A percentile compares a stretch with the other conserved stretches of the same genome.
These are phyloP conservation scores for Emberiza fucata DNA, from an alignment of 2,113 vertebrate genomes.

Conservation along the genomic window DNA sequence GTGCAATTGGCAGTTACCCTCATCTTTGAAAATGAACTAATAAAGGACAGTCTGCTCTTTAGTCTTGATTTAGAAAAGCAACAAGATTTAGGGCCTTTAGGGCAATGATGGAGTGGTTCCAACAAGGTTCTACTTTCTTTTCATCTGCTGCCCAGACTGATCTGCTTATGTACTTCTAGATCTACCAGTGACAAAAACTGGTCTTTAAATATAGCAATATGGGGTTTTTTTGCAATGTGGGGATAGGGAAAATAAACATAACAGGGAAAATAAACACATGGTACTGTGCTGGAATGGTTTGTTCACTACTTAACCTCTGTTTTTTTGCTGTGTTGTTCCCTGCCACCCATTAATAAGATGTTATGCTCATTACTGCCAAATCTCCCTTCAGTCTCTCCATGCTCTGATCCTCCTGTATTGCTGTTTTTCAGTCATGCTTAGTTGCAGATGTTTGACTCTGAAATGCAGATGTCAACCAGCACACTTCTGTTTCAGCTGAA, in stretches of 20 bases:
- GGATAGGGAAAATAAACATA: background rate
- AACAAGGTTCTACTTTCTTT: too few relatives aligned
- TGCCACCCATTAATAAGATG: background rate
- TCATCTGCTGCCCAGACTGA: too few relatives aligned
- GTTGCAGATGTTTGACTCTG: background rate
- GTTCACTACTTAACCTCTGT: background rate
- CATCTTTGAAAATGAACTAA: background rate
- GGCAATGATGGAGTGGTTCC: too few relatives aligned
- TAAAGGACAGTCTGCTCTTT: background rate
- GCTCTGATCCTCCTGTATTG: background rate
- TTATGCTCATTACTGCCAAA: background rate
- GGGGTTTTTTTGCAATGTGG: too few relatives aligned
- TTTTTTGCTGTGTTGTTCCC: background rate
- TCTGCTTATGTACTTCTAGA: too few relatives aligned
- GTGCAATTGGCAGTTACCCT: background rate
- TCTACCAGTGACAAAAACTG: too few relatives aligned
- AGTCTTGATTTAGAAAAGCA: background rate
- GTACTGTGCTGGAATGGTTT: background rate
- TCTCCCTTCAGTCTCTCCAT: background rate
- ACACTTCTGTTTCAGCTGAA: background rate
- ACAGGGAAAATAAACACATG: background rate
- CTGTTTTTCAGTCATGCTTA: background rate
- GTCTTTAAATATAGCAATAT: too few relatives aligned
- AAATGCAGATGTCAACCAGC: background rate
- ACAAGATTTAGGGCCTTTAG: background rate